Conservation (phyloP, 2,113 vertebrate genomes). For the Indri indri region DNA sequence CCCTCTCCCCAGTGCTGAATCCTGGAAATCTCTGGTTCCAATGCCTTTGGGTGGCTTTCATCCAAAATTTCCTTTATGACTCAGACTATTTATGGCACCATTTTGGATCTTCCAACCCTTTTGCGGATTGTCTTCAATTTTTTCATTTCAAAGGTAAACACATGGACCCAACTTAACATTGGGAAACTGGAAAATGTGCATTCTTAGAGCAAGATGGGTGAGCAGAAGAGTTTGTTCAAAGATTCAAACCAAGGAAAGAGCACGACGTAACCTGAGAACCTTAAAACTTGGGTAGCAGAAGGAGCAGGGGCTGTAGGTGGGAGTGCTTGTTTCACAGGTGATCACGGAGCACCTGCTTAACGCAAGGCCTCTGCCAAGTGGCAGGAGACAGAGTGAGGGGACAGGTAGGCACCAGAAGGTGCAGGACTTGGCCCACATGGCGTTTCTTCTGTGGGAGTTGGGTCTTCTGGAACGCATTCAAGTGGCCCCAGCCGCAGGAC, state of each 20-base stretch:
- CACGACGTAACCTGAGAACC: not conserved
- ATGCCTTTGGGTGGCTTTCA: not conserved
- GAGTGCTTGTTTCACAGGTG: not conserved
- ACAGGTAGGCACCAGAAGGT: not conserved
- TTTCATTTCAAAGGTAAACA: not conserved
- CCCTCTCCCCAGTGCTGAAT: too few species aligned
- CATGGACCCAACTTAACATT: not conserved
- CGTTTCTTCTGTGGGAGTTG: not conserved
- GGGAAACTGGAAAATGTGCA: not conserved
- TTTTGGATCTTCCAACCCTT: not conserved
- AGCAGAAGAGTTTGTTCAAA: not conserved
- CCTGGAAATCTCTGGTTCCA: not conserved
- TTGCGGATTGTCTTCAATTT: not conserved
- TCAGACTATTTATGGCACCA: not conserved
- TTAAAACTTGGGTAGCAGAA: not conserved
- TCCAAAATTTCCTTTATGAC: not conserved
- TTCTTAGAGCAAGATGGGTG: not conserved
- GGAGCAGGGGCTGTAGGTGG: not conserved
- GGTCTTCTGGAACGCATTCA: not conserved
- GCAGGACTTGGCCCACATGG: not conserved
- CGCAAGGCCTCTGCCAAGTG: not conserved
- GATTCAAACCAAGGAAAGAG: not conserved
- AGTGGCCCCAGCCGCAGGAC: not conserved
- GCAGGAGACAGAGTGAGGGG: not conserved
- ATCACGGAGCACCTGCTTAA: not conserved